These are phyloP conservation scores for Sinohyriopsis cumingii DNA, from an alignment of 2,888 invertebrate genomes.

Conservation along the genomic window DNA sequence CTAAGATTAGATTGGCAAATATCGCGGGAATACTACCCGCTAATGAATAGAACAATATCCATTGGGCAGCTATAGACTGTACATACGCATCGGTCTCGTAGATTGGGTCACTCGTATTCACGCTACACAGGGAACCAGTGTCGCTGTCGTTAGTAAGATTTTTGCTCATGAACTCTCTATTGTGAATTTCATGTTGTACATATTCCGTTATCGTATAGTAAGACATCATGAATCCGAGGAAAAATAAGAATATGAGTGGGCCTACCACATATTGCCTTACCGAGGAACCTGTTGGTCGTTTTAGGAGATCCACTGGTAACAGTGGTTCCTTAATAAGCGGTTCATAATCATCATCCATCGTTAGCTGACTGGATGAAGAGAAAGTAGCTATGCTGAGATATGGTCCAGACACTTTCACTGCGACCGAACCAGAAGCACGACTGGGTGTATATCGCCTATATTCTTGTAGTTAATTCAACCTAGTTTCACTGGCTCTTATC, in stretches of 20 bases:
- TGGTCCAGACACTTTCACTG: too few relatives aligned
- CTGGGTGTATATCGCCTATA: too few relatives aligned
- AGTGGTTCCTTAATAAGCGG: too few relatives aligned
- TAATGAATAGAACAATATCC: conserved; percentile 24
- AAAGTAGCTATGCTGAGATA: too few relatives aligned
- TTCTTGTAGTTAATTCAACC: too few relatives aligned
- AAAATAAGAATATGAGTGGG: conserved; percentile 23
- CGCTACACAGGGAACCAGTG: conserved; percentile 14
- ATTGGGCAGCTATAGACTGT: conserved; percentile 20
- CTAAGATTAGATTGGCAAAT: conserved; percentile 22
- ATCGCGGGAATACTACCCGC: conserved; percentile 33
- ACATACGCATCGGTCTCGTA: conserved; percentile 11
- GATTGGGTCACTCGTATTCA: conserved; percentile 15
- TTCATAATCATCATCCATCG: too few relatives aligned
- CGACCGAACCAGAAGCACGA: too few relatives aligned
- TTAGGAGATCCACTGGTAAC: too few relatives aligned
- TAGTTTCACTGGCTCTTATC: too few relatives aligned
- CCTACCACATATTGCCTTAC: conserved; percentile 20
- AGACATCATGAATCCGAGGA: conserved; percentile 31
- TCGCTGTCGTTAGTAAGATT: conserved; percentile 15
- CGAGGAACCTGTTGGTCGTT: too few relatives aligned
- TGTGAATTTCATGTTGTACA: conserved; percentile 14
- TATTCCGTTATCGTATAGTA: conserved; percentile 31
- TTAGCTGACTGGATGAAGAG: too few relatives aligned
- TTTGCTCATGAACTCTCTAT: conserved; percentile 15